These are phyloP conservation scores for Ophioninae sp. DNA, from an alignment of 2,888 invertebrate genomes.

Conservation along the genomic window DNA sequence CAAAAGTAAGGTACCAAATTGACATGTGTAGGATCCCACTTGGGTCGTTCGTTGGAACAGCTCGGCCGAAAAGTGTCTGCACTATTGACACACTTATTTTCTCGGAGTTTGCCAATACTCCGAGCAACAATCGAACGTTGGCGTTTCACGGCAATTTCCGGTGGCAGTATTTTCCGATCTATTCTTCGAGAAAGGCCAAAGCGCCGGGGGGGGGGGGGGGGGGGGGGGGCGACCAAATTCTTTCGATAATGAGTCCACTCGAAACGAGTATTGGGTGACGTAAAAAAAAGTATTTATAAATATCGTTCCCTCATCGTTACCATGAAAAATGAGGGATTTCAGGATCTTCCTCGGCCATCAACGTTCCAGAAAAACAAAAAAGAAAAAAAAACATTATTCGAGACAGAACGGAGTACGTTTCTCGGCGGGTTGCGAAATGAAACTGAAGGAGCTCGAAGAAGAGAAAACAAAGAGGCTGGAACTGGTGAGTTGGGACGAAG, in stretches of 20 bases:
- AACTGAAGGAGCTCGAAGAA: constrained; percentile 76
- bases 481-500: constrained; percentile 59
- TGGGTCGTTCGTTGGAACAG: too few species aligned
- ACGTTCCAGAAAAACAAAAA: background rate
- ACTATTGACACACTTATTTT: too few species aligned
- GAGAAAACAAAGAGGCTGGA: constrained; percentile 78
- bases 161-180: constrained; percentile 19
- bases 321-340: constrained; percentile 47
- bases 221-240: constrained; percentile 20
- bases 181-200: constrained; percentile 20
- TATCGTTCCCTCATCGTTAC: constrained; percentile 39
- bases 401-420: constrained; percentile 48
- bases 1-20: too few species aligned
- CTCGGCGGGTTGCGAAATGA: constrained; percentile 75
- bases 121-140: background rate
- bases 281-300: background rate
- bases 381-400: constrained; percentile 11
- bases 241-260: constrained; percentile 48
- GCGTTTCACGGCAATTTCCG: constrained; percentile 9
- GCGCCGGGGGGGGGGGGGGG: background rate
- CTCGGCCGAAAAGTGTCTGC: too few species aligned
- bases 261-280: constrained; percentile 24
- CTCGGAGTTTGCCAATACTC: too few species aligned
- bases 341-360: constrained; percentile 2
- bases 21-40: too few species aligned